Conservation (phyloP, 2,888 invertebrate species). For the Cacoxenus indagator region DNA sequence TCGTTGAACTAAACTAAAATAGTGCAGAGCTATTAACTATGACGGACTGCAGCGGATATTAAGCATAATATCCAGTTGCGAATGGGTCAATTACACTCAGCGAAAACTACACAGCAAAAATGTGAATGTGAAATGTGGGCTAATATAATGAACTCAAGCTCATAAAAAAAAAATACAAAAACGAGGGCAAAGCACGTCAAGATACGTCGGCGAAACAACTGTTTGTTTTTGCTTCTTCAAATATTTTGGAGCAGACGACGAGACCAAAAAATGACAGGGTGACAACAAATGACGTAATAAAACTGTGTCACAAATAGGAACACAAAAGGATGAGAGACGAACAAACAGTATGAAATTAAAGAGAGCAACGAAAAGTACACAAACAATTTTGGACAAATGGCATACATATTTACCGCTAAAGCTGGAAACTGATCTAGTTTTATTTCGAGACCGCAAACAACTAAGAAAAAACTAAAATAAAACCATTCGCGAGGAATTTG, state of each 20-base stretch:
- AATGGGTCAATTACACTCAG: neutral
- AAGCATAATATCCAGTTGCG: neutral
- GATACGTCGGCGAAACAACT: conserved; percentile 36
- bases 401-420: neutral
- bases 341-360: neutral
- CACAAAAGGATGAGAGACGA: neutral
- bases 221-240: no score
- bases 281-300: conserved; percentile 56
- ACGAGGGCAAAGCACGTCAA: conserved; percentile 10
- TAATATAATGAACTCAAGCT: neutral
- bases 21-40: neutral
- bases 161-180: conserved; percentile 1
- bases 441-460: neutral
- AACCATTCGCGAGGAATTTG: neutral
- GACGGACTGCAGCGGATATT: neutral
- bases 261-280: no score
- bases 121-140: conserved; percentile 4
- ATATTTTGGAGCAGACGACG: no score
- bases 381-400: neutral
- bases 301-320: conserved; percentile 45
- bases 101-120: neutral
- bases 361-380: neutral
- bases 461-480: neutral
- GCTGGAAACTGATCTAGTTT: neutral
- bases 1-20: neutral